Evolutionary conservation across 2,113 vertebrate genomes (phyloP), one percentile per base, ranked within the genome.

Genomic region (Eretmochelys imbricata): DNA sequence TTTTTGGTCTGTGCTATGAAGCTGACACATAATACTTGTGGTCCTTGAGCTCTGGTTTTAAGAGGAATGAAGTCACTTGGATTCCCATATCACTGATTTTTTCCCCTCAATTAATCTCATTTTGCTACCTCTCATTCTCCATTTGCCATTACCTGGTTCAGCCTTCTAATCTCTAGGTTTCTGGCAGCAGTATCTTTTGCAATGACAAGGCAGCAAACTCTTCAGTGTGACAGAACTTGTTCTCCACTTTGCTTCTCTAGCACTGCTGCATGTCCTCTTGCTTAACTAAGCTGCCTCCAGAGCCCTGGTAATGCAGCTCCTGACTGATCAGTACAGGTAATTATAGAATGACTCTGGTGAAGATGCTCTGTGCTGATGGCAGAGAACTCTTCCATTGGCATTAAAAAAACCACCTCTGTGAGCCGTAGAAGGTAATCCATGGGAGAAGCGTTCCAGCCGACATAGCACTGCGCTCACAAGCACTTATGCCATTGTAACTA

Each of bases 281-380:
- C n/a, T 50, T 8, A 4, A 27, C 20, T 2, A 1, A 42, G n/a
- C 31, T 84, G 25, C 10, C 4, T 3, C 22, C 51, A 42, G 78
- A 3, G 83, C 65, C 48, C 1, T 22, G 42, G 79, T 20, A 80
- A 62, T 1, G 0, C 5, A 0, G 0, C 0, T 5, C 48, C 31
- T 22, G 55, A 1, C 11, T 1, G 16, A 12, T 72, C 72, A 42
- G 19, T 0, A 0, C 22, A 54, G 89, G 14, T 6, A 38, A n/a
- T 51, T 24, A 1, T 59, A 42, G 80, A 81, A 48, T 3, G 19
- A 72, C 10, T 29, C 0, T 57, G 55, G 57, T 29, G 12, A 62
- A 29, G 57, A 31, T 57, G 10, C 55, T 59, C 27, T 29, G 2
- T 59, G 57, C 57, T 31, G 57, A 31, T 31, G 57, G 57, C 12